Conservation (phyloP, 2,888 invertebrate genomes). For the Heteromyza rotundicornis region DNA sequence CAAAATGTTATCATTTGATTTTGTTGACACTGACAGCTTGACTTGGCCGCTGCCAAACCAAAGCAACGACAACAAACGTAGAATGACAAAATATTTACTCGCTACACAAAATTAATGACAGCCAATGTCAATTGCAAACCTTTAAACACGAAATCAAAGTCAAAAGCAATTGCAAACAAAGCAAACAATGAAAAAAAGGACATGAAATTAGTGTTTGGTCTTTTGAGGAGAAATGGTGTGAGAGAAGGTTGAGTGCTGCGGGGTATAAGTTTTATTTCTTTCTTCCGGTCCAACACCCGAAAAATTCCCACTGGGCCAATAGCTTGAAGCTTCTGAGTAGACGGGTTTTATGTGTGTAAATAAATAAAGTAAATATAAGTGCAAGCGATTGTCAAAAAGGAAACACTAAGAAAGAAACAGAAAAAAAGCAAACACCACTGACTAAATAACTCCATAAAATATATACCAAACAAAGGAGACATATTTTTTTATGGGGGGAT, state of each 20-base stretch:
- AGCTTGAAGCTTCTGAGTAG: background rate
- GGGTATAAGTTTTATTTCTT: too few relatives aligned
- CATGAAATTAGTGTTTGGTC: too few relatives aligned
- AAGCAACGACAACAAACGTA: too few relatives aligned
- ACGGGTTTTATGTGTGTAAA: conserved; percentile 29
- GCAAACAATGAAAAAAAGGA: too few relatives aligned
- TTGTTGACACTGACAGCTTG: too few relatives aligned
- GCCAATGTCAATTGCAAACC: conserved; percentile 56
- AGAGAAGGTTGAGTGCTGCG: conserved; percentile 2
- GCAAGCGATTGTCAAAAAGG: conserved; percentile 29
- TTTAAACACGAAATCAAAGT: conserved; percentile 52
- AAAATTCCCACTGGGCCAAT: conserved; percentile 1
- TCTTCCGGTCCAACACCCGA: too few relatives aligned
- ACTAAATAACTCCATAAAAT: conserved; percentile 24
- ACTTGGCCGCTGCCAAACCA: too few relatives aligned
- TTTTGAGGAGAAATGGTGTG: background rate
- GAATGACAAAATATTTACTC: conserved; percentile 19
- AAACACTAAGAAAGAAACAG: conserved; percentile 52
- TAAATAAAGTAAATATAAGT: conserved; percentile 27
- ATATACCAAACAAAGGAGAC: conserved; percentile 20
- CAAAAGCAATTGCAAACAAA: conserved; percentile 16
- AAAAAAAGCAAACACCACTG: conserved; percentile 42
- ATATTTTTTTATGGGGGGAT: background rate
- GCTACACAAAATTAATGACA: conserved; percentile 55
- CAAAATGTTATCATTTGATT: too few relatives aligned